Base-by-base conservation (phyloP, 2,113 vertebrate species). In the Oostethus manadensis region DNA sequence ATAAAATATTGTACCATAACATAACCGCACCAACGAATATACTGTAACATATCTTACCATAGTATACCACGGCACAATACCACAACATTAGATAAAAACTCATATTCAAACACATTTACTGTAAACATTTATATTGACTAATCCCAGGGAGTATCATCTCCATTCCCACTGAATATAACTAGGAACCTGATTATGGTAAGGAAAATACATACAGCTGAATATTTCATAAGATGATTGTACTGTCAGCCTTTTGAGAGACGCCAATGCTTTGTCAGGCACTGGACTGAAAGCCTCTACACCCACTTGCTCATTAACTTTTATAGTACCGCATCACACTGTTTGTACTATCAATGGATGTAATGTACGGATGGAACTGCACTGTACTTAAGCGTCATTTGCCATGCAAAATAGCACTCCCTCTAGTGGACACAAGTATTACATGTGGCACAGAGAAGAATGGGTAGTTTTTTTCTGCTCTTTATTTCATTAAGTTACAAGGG, bases 161-260 rank as follows among this genome's bases (percentile, higher is more conserved):
- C 29, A 33, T 42, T 40, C 11, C 38, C 35, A 38, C 35, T 13
- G 38, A 42, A 14, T 81, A 90, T 88, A 92, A 92, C 73, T 80
- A 69, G 86, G 92, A 81, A 85, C 85, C 76, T 33, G 66, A 29
- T 33, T 54, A 64, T 70, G 58, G 66, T 68, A 70, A 72, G 75
- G 38, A 51, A 69, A 23, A 33, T 66, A 59, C 71, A 56, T 56
- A 62, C 56, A 60, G 18, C 88, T 93, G 63, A 91, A 92, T 92
- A 89, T 92, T 92, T 92, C 69, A 93, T 85, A 65, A 72, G 74
- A 81, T 83, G 78, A 68, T 75, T 84, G 76, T 56, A 20, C 11
- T 54, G 18, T 38, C 21, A 23, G 73, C 15, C 56, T 66, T 50
- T 61, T 58, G 49, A 63, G 60, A 10, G 38, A 40, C 38, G 38